Evolutionary conservation across 1,140 invertebrate genomes (phyloP).

Genomic region (Eumeta japonica): DNA sequence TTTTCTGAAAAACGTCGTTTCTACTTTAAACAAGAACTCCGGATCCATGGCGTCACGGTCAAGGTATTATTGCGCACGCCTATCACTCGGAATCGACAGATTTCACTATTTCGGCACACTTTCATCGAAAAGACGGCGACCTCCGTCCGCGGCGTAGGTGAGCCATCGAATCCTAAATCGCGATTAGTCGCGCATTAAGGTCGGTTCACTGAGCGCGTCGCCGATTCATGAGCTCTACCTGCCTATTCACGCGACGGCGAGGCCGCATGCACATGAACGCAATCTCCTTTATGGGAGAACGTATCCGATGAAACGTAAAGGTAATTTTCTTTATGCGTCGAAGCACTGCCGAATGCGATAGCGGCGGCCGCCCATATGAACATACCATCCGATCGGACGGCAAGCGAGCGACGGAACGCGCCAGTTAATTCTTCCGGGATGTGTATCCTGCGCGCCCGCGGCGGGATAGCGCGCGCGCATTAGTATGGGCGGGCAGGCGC

Average conservation of each 20-base stretch:
- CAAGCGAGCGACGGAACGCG: slow-evolving; percentile 21
- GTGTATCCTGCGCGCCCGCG: slow-evolving; percentile 34
- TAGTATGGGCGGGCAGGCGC: slow-evolving; percentile 29
- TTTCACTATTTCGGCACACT: slow-evolving; percentile 39
- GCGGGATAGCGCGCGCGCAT: slow-evolving; percentile 11
- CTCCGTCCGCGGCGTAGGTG: slow-evolving; percentile 2
- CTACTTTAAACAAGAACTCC: slow-evolving; percentile 15
- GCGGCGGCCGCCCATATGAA: too few relatives aligned
- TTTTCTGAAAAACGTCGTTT: slow-evolving; percentile 16
- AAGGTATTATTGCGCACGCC: slow-evolving; percentile 15
- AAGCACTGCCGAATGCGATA: too few relatives aligned
- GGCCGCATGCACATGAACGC: too few relatives aligned
- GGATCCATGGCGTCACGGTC: slow-evolving; percentile 5
- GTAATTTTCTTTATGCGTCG: too few relatives aligned
- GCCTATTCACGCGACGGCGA: slow-evolving; percentile 6
- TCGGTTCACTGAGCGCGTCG: too few relatives aligned
- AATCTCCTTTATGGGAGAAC: too few relatives aligned
- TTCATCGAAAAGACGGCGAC: slow-evolving; percentile 18
- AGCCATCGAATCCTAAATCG: slow-evolving; percentile 11
- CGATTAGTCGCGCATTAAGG: slow-evolving; percentile 8
- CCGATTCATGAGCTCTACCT: too few relatives aligned
- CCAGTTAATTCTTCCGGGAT: slow-evolving; percentile 45
- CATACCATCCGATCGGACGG: too few relatives aligned
- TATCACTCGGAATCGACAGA: slow-evolving; percentile 17
- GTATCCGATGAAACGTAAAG: too few relatives aligned